Conservation (phyloP, 2,113 vertebrate genomes). For the Tragelaphus scriptus region DNA sequence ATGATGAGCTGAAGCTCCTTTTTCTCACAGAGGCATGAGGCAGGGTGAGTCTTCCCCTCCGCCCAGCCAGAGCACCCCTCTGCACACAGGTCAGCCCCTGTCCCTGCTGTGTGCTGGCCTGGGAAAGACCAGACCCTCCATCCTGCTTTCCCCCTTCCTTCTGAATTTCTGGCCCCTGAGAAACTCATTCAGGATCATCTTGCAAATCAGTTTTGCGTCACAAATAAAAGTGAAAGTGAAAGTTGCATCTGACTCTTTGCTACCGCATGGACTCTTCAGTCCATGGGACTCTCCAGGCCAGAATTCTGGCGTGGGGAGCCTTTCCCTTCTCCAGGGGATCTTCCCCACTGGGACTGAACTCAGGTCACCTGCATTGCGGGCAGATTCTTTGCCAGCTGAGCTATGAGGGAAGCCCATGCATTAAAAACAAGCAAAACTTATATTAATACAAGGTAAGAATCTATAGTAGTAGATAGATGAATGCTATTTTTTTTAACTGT, state of each 20-base stretch:
- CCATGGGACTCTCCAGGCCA: background rate
- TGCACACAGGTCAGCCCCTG: rapidly evolving
- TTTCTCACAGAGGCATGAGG: background rate
- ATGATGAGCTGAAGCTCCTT: background rate
- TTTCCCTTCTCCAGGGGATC: background rate
- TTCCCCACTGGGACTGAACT: background rate
- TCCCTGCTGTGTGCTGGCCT: rapidly evolving
- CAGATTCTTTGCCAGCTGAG: background rate
- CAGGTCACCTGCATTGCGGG: background rate
- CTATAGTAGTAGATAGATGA: background rate
- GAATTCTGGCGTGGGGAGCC: background rate
- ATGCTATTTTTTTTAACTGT: background rate
- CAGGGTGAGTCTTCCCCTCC: background rate
- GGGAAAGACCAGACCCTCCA: rapidly evolving
- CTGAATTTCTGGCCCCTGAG: background rate
- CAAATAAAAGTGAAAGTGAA: background rate
- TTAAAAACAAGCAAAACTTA: background rate
- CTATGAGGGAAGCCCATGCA: background rate
- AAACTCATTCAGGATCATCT: background rate
- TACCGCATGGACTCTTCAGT: background rate
- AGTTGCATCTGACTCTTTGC: background rate
- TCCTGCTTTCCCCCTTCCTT: rapidly evolving
- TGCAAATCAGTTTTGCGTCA: background rate
- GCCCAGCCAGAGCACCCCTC: rapidly evolving
- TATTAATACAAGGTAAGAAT: background rate